Conservation (phyloP, 2,113 vertebrate genomes). For the Cnemophilus loriae region DNA sequence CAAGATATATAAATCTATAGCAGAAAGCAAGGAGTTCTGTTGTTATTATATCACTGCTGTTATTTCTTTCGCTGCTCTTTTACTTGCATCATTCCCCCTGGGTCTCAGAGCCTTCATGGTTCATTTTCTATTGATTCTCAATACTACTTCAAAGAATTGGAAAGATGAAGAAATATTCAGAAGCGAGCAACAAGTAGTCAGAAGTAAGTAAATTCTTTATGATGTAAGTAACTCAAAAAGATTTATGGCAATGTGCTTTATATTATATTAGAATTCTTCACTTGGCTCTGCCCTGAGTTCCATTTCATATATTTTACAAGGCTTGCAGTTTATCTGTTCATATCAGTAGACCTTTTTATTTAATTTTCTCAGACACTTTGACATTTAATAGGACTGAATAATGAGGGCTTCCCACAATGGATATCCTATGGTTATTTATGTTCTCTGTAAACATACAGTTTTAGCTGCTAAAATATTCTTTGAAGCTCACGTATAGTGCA, state of each 20-base stretch:
- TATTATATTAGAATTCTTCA: conserved; percentile 6
- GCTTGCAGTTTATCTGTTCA: background rate
- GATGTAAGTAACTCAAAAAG: background rate
- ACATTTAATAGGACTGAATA: conserved; percentile 27
- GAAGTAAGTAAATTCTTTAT: conserved; percentile 49
- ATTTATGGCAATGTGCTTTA: background rate
- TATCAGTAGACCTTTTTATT: background rate
- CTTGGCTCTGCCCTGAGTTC: background rate
- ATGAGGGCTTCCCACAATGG: background rate
- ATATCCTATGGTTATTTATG: conserved; percentile 8
- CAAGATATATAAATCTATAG: background rate
- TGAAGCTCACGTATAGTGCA: background rate
- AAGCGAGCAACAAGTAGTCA: background rate
- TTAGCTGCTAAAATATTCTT: background rate
- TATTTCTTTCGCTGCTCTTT: conserved; percentile 23
- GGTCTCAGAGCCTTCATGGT: background rate
- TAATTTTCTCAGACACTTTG: background rate
- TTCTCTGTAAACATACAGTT: background rate
- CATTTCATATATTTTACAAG: background rate
- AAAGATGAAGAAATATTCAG: conserved; percentile 29
- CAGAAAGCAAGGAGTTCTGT: background rate
- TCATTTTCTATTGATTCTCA: conserved; percentile 39
- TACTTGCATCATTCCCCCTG: background rate
- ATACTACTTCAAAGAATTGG: background rate
- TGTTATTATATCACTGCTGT: background rate